A percentile compares a stretch with the other conserved stretches of the same genome.
These are phyloP conservation scores for Thalassophryne amazonica DNA, from an alignment of 2,797 vertebrate genomes.

Conservation along the genomic window DNA sequence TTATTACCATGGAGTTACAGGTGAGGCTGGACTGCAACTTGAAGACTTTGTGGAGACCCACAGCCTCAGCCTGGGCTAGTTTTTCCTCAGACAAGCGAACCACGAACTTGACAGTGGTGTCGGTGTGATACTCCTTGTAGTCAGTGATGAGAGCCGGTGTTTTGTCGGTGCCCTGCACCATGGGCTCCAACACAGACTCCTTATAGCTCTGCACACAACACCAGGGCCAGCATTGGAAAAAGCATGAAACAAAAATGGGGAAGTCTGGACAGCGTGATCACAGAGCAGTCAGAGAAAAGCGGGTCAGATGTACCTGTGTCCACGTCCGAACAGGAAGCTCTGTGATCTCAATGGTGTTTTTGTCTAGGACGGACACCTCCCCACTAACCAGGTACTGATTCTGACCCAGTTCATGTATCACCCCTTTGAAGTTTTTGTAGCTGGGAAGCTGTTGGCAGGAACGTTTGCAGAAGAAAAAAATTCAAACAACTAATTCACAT, in stretches of 20 bases:
- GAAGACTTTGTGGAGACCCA: slow-evolving; percentile 96
- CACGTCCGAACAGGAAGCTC: slow-evolving; percentile 98
- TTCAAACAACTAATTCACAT: no score
- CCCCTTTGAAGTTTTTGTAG: slow-evolving; percentile 96
- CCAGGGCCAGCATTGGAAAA: no score
- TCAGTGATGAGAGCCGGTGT: slow-evolving; percentile 94
- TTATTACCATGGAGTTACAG: slow-evolving; percentile 99
- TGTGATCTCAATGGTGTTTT: slow-evolving; percentile 94
- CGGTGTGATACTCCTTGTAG: slow-evolving; percentile 98
- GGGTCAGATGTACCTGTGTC: slow-evolving; percentile 86
- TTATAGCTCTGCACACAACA: slow-evolving; percentile 87
- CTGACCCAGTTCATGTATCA: slow-evolving; percentile 93
- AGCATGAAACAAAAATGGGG: not conserved
- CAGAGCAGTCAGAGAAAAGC: not conserved
- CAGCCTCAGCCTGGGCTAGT: slow-evolving; percentile 92
- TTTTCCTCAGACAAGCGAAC: slow-evolving; percentile 98
- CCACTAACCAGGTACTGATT: slow-evolving; percentile 97
- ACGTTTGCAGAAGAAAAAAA: not conserved
- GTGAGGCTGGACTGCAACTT: slow-evolving; percentile 97
- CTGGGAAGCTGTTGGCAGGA: slow-evolving; percentile 85
- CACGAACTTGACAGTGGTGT: slow-evolving; percentile 95
- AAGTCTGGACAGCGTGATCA: not conserved
- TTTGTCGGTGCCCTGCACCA: slow-evolving; percentile 97
- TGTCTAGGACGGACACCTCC: slow-evolving; percentile 93
- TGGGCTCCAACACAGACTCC: slow-evolving; percentile 96